These are phyloP conservation scores for Atherinosoma microstoma DNA, from an alignment of 2,797 vertebrate species.

Conservation along the genomic window DNA sequence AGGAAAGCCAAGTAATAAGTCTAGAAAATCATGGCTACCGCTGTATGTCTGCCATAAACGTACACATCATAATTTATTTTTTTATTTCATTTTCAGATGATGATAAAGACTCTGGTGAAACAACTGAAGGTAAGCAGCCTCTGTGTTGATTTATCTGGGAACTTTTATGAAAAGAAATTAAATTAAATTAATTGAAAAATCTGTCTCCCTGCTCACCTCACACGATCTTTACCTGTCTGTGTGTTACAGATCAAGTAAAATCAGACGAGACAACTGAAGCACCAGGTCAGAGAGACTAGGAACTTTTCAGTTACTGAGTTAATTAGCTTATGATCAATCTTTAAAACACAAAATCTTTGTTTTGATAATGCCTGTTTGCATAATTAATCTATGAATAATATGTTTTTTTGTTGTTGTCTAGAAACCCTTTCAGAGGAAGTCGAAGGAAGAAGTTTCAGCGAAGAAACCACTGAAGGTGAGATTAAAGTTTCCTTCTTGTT, in stretches of 20 bases:
- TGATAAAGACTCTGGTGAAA: background rate
- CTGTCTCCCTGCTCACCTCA: background rate
- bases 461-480: background rate
- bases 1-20: background rate
- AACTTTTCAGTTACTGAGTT: background rate
- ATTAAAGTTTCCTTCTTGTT: background rate
- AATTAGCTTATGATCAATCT: background rate
- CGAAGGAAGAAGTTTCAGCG: background rate
- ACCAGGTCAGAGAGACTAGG: background rate
- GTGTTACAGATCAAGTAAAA: background rate
- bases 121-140: background rate
- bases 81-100: background rate
- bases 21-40: background rate
- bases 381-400: background rate
- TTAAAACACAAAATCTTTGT: background rate
- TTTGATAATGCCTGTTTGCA: background rate
- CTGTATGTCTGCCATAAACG: background rate
- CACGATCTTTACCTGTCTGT: background rate
- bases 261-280: background rate
- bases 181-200: too few species aligned
- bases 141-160: too few species aligned
- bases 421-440: background rate
- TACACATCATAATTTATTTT: background rate
- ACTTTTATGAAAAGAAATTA: too few species aligned
- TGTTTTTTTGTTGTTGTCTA: background rate